Evolutionary conservation across 2,113 vertebrate genomes (phyloP).

Genomic region (Spheniscus mendiculus): DNA sequence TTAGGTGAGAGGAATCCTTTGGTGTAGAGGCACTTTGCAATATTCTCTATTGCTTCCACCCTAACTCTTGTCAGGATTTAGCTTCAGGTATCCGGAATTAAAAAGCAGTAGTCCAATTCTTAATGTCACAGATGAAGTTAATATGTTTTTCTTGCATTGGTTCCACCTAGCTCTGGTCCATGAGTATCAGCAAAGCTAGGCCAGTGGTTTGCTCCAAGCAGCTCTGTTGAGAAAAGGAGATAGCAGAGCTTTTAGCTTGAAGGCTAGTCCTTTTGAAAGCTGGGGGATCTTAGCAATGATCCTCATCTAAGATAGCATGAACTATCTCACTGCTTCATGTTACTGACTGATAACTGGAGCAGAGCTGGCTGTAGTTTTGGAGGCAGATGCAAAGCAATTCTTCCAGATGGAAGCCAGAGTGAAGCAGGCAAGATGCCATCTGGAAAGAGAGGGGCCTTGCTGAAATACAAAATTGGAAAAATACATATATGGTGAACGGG

Average conservation of each 20-base stretch:
- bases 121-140: neutral
- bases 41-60: neutral
- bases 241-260: neutral
- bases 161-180: neutral
- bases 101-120: neutral
- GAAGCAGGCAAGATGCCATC: slow-evolving; percentile 53
- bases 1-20: neutral
- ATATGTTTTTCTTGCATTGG: neutral
- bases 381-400: slow-evolving; percentile 46
- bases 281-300: neutral
- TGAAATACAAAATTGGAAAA: slow-evolving; percentile 22
- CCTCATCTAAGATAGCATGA: neutral
- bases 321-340: neutral
- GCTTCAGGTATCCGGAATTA: neutral
- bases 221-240: neutral
- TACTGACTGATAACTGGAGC: slow-evolving; percentile 21
- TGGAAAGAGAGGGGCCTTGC: slow-evolving; percentile 34
- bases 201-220: neutral
- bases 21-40: neutral
- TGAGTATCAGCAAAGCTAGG: neutral
- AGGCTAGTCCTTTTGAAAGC: neutral
- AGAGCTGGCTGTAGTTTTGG: slow-evolving; percentile 17
- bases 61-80: neutral
- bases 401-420: slow-evolving; percentile 61
- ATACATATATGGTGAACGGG: neutral